Conservation (phyloP, 2,797 vertebrate species). For the Sebastes goodei region DNA sequence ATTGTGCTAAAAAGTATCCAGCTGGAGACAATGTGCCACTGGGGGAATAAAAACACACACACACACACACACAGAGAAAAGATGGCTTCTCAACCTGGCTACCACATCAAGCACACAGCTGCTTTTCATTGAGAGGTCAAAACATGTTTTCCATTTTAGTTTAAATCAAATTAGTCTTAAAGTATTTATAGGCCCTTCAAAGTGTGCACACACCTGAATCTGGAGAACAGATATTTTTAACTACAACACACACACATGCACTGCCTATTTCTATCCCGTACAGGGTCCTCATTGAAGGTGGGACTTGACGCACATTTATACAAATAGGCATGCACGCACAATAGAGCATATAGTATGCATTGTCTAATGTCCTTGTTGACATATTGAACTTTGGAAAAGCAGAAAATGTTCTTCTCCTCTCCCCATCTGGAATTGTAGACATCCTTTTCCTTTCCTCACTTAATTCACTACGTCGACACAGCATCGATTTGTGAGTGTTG, state of each 20-base stretch:
- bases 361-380: conserved; percentile 14
- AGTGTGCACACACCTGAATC: conserved; percentile 52
- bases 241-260: not conserved
- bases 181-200: conserved; percentile 67
- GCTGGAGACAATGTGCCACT: conserved; percentile 57
- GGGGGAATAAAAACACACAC: conserved; percentile 4
- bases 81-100: conserved; percentile 60
- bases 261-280: not conserved
- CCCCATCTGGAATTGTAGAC: conserved; percentile 22
- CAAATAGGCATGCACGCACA: not conserved
- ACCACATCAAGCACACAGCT: conserved; percentile 63
- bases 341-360: not conserved
- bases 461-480: not conserved
- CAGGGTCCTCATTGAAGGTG: not conserved
- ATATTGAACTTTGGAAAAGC: not conserved
- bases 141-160: conserved; percentile 78
- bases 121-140: conserved; percentile 69
- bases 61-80: not conserved
- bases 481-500: conserved; percentile 7
- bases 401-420: not conserved
- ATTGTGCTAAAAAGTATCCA: conserved; percentile 39
- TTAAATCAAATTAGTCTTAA: conserved; percentile 76
- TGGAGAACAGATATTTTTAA: conserved; percentile 30
- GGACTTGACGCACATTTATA: not conserved
- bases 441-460: not conserved